phyloP scores from a whole-genome alignment of 2,797 vertebrate genomes.

The Microctenopoma stevenorrisi region DNA sequence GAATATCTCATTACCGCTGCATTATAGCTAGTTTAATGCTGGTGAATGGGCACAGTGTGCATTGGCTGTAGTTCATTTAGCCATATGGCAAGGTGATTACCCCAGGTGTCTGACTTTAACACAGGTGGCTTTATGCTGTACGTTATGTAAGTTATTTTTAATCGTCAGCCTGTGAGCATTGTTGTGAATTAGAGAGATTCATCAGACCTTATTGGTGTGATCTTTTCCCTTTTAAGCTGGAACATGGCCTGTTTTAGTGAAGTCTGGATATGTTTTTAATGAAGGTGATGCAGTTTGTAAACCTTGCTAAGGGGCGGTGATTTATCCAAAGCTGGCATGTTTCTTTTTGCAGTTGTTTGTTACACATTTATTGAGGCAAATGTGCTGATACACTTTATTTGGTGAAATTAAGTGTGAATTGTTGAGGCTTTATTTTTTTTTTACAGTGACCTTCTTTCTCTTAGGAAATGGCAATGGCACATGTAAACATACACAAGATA shows the following conservation, averaged over 20 bases:
- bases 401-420: conserved; percentile 22
- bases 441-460: conserved; percentile 10
- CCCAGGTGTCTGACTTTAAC: conserved; percentile 19
- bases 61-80: conserved; percentile 26
- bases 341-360: conserved; percentile 6
- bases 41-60: conserved; percentile 28
- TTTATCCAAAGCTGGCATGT: conserved; percentile 34
- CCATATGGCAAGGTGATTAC: conserved; percentile 52
- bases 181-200: conserved; percentile 1
- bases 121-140: conserved; percentile 41
- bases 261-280: conserved; percentile 36
- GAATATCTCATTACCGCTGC: conserved; percentile 16
- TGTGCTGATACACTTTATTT: conserved; percentile 2
- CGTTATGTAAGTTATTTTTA: conserved; percentile 13
- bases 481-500: not conserved
- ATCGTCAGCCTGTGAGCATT: not conserved
- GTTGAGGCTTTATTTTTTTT: conserved; percentile 10
- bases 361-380: conserved; percentile 7
- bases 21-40: conserved; percentile 33
- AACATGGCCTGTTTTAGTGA: conserved; percentile 16
- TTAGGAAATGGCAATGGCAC: not conserved
- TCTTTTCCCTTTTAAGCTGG: conserved; percentile 4
- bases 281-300: conserved; percentile 32
- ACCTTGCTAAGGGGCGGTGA: conserved; percentile 40
- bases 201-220: conserved; percentile 8